These are phyloP conservation scores for Calliopsis andreniformis DNA, from an alignment of 1,140 invertebrate genomes.

Conservation along the genomic window DNA sequence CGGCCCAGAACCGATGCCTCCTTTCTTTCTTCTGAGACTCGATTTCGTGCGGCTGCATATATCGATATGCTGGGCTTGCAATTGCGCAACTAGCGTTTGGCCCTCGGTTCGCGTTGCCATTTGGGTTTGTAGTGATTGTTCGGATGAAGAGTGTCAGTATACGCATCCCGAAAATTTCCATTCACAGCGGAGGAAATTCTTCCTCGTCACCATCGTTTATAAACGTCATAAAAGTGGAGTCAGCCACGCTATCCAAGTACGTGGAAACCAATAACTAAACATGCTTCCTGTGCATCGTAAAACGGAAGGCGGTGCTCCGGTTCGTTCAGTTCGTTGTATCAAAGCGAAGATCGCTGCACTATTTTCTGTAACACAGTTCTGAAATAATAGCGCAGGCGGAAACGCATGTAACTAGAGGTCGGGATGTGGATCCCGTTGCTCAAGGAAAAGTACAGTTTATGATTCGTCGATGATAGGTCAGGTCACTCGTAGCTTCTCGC, in stretches of 20 bases:
- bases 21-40: not conserved
- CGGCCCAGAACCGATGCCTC: not conserved
- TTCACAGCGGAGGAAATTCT: no score
- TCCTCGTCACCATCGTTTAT: no score
- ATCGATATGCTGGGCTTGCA: not conserved
- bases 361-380: not conserved
- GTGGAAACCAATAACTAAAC: no score
- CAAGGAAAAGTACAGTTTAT: slow-evolving; percentile 19
- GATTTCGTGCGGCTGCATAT: slow-evolving; percentile 26
- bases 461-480: not conserved
- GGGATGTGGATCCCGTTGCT: not conserved
- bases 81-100: not conserved
- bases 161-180: no score
- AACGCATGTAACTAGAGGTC: not conserved
- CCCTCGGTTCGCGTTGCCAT: not conserved
- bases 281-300: no score
- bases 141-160: no score
- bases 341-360: no score
- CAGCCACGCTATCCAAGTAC: no score
- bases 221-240: no score
- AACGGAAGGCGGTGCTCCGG: no score
- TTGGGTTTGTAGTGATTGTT: no score
- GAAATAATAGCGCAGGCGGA: not conserved
- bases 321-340: no score
- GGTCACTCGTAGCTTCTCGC: not conserved